Conservation (phyloP, 2,888 invertebrate genomes). For the Morpho helenor region DNA sequence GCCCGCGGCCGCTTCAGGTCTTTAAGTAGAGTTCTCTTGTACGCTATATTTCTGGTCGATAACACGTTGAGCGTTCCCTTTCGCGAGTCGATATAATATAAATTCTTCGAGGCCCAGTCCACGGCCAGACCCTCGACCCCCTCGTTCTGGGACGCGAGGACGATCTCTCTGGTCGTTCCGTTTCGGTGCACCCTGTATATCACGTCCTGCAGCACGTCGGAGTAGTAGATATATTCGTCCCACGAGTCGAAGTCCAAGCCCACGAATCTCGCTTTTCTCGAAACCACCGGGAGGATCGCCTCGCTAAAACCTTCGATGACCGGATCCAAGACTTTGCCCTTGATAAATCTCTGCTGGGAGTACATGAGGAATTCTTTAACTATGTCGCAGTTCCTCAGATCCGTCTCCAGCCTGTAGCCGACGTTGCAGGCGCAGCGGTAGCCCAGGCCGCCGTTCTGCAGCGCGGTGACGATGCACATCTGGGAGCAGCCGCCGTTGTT, state of each 20-base stretch:
- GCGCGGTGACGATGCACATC: constrained; percentile 94
- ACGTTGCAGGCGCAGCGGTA: constrained; percentile 95
- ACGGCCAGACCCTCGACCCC: constrained; percentile 97
- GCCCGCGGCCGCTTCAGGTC: constrained; percentile 96
- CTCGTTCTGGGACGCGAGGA: constrained; percentile 96
- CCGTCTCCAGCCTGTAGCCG: constrained; percentile 87
- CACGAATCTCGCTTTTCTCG: constrained; percentile 94
- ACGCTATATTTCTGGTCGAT: constrained; percentile 91
- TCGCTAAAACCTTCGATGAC: constrained; percentile 95
- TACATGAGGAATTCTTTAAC: constrained; percentile 96
- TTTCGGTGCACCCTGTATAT: constrained; percentile 91
- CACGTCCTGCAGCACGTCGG: constrained; percentile 97
- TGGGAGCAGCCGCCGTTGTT: constrained; percentile 95
- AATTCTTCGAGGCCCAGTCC: constrained; percentile 96
- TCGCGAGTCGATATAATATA: constrained; percentile 96
- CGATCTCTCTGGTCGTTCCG: constrained; percentile 90
- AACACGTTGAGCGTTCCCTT: constrained; percentile 96
- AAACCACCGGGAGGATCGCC: constrained; percentile 96
- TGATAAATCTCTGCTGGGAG: constrained; percentile 96
- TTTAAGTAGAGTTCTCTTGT: constrained; percentile 89
- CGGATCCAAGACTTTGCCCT: constrained; percentile 93
- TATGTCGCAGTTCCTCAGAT: constrained; percentile 88
- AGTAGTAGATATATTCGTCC: constrained; percentile 96
- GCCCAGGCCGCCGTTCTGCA: constrained; percentile 85
- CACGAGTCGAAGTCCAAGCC: constrained; percentile 96